Conservation (phyloP, 2,888 invertebrate genomes). For the Coleophora deauratella region DNA sequence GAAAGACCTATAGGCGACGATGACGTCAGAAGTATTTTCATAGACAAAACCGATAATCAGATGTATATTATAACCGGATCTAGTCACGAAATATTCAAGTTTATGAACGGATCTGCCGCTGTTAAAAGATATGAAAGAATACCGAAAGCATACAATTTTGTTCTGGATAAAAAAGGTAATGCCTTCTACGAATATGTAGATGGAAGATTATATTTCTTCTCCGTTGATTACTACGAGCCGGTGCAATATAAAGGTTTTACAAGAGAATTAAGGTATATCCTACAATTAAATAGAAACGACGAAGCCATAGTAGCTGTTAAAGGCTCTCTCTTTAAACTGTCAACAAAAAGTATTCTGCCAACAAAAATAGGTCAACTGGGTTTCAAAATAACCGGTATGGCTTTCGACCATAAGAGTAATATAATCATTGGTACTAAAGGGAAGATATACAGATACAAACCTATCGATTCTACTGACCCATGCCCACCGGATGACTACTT, state of each 20-base stretch:
- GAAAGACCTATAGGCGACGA: slow-evolving; percentile 63
- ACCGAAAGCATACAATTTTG: slow-evolving; percentile 56
- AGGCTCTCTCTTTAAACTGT: slow-evolving; percentile 47
- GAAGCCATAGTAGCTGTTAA: slow-evolving; percentile 60
- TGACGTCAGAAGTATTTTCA: slow-evolving; percentile 54
- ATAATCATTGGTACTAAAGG: slow-evolving; percentile 61
- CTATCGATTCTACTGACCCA: slow-evolving; percentile 47
- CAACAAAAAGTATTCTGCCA: slow-evolving; percentile 48
- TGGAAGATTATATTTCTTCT: slow-evolving; percentile 57
- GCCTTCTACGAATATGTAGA: slow-evolving; percentile 59
- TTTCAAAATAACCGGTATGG: slow-evolving; percentile 57
- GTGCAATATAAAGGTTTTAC: slow-evolving; percentile 63
- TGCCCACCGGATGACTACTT: slow-evolving; percentile 63
- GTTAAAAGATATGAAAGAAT: slow-evolving; percentile 56
- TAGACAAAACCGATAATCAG: slow-evolving; percentile 50
- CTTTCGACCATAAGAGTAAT: slow-evolving; percentile 54
- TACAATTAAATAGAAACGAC: slow-evolving; percentile 49
- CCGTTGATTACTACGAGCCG: slow-evolving; percentile 51
- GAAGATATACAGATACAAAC: slow-evolving; percentile 59
- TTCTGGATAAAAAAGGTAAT: slow-evolving; percentile 52
- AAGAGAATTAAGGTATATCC: slow-evolving; percentile 54
- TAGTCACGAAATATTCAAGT: slow-evolving; percentile 52
- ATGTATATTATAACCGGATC: slow-evolving; percentile 60
- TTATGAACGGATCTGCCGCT: slow-evolving; percentile 56
- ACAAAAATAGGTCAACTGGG: slow-evolving; percentile 54